These are phyloP conservation scores for Xylocampa areola DNA, from an alignment of 2,888 invertebrate genomes.

Conservation along the genomic window DNA sequence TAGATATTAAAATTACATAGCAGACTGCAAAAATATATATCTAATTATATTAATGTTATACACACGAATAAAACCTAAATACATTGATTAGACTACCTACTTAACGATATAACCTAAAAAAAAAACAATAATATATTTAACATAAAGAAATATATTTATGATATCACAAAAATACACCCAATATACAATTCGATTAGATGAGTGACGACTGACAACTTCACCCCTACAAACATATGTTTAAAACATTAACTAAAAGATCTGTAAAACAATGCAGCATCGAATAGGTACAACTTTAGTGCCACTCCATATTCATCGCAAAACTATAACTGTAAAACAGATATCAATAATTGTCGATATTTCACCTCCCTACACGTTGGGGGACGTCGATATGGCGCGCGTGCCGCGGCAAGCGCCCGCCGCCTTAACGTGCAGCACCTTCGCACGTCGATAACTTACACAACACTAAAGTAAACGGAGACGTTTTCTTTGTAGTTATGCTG, in stretches of 20 bases:
- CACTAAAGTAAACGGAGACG: constrained; percentile 50
- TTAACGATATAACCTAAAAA: too few relatives aligned
- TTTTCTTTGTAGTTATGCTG: constrained; percentile 49
- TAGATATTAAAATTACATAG: too few relatives aligned
- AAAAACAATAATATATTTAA: too few relatives aligned
- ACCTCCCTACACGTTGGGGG: constrained; percentile 59
- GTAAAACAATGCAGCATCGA: constrained; percentile 23
- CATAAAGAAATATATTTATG: too few relatives aligned
- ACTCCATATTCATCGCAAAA: constrained; percentile 54
- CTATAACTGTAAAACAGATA: constrained; percentile 53
- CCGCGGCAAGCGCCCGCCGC: constrained; percentile 79
- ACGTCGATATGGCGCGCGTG: constrained; percentile 74
- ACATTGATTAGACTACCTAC: too few relatives aligned
- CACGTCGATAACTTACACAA: constrained; percentile 73
- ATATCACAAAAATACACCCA: too few relatives aligned
- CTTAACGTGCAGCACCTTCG: constrained; percentile 78
- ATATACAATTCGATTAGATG: too few relatives aligned
- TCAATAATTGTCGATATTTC: constrained; percentile 56
- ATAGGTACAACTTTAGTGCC: constrained; percentile 38
- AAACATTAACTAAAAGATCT: constrained; percentile 1
- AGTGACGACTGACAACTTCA: too few relatives aligned
- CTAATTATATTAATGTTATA: too few relatives aligned
- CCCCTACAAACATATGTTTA: background rate
- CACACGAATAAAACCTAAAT: too few relatives aligned
- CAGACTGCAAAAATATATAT: too few relatives aligned